These are phyloP conservation scores for Mormyrus lacerda DNA, from an alignment of 2,113 vertebrate species.

Conservation along the genomic window DNA sequence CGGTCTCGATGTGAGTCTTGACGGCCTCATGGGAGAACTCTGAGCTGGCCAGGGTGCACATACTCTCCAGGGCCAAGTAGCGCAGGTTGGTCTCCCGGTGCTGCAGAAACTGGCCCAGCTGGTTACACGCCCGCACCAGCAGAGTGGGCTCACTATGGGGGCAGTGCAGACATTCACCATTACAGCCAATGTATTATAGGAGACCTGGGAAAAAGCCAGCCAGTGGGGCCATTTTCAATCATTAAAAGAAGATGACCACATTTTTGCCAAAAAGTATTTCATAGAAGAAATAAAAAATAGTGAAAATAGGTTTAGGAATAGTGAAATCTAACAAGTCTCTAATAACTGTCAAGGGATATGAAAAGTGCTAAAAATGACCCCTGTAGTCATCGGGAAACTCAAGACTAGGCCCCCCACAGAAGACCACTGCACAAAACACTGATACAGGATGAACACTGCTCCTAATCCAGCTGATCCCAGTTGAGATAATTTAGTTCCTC, in stretches of 20 bases:
- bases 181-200: not conserved
- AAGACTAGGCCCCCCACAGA: not conserved
- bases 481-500: not conserved
- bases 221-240: not conserved
- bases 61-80: constrained; percentile 73
- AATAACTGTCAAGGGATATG: not conserved
- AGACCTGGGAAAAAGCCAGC: not conserved
- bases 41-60: constrained; percentile 68
- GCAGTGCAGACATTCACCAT: not conserved
- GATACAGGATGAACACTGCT: not conserved
- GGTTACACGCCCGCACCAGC: constrained; percentile 70
- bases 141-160: constrained; percentile 65
- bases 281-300: not conserved
- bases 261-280: not conserved
- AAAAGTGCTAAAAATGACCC: not conserved
- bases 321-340: not conserved
- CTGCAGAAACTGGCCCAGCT: constrained; percentile 74
- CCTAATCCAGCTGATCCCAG: not conserved
- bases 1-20: constrained; percentile 72
- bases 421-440: not conserved
- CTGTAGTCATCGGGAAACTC: not conserved
- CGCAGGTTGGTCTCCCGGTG: constrained; percentile 75
- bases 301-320: no score
- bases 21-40: constrained; percentile 71
- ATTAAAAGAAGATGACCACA: not conserved